These are phyloP conservation scores for Cantharis rufa DNA, from an alignment of 2,888 invertebrate genomes.

Conservation along the genomic window DNA sequence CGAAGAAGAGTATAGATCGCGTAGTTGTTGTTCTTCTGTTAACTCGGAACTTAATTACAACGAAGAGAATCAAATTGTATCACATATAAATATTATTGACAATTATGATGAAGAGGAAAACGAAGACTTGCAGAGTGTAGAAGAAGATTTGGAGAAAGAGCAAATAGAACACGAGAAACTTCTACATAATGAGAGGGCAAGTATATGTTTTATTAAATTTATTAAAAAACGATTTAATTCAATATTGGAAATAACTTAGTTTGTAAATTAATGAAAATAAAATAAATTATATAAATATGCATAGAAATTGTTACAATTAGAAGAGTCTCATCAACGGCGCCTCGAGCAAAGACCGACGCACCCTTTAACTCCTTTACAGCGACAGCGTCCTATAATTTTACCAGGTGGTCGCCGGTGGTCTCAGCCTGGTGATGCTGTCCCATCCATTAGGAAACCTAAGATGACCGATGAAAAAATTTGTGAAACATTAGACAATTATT, in stretches of 20 bases:
- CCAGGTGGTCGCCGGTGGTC: conserved; percentile 81
- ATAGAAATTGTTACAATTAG: conserved; percentile 53
- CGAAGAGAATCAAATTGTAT: not conserved
- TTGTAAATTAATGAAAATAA: not conserved
- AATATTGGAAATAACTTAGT: not conserved
- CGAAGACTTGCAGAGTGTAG: conserved; percentile 23
- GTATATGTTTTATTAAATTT: not conserved
- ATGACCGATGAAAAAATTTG: conserved; percentile 89
- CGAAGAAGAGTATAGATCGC: not conserved
- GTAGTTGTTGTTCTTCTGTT: not conserved
- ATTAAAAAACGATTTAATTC: not conserved
- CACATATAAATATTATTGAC: not conserved
- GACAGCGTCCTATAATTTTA: conserved; percentile 73
- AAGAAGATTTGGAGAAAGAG: conserved; percentile 41
- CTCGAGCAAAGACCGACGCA: conserved; percentile 60
- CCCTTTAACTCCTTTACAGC: conserved; percentile 65
- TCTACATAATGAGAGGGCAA: conserved; percentile 50
- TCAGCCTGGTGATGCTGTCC: conserved; percentile 75
- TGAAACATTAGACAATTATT: conserved; percentile 81
- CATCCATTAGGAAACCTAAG: conserved; percentile 43
- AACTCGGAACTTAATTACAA: conserved; percentile 3
- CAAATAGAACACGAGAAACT: conserved; percentile 38
- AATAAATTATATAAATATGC: conserved; percentile 4
- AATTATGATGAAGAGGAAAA: not conserved
- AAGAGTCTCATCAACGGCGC: conserved; percentile 57